Conservation (phyloP, 1,140 invertebrate species). For the Drosophila pallidifrons region DNA sequence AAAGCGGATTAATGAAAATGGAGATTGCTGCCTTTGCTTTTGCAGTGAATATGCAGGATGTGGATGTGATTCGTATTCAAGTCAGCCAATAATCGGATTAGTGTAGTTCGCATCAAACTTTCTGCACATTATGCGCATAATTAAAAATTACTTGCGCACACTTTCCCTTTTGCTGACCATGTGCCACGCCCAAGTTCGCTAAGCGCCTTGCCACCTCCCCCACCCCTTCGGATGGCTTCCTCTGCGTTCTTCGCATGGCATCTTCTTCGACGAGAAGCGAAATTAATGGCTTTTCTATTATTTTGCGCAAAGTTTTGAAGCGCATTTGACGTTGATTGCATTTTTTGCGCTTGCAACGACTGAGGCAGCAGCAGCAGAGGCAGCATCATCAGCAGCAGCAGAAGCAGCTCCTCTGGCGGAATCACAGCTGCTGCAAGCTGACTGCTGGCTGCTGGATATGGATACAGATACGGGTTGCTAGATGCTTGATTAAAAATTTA, state of each 20-base stretch:
- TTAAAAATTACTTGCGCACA: slow-evolving; percentile 75
- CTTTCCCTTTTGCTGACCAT: slow-evolving; percentile 31
- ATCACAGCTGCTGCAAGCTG: slow-evolving; percentile 70
- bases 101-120: slow-evolving; percentile 61
- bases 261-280: slow-evolving; percentile 80
- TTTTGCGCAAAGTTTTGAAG: slow-evolving; percentile 81
- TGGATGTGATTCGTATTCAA: slow-evolving; percentile 33
- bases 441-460: slow-evolving; percentile 33
- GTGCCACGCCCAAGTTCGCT: slow-evolving; percentile 26
- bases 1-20: slow-evolving; percentile 17
- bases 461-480: slow-evolving; percentile 45
- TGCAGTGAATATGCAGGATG: not conserved
- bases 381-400: slow-evolving; percentile 28
- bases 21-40: slow-evolving; percentile 5
- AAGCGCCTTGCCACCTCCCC: slow-evolving; percentile 15
- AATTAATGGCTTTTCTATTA: slow-evolving; percentile 83
- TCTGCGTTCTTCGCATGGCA: slow-evolving; percentile 15
- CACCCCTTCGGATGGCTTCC: not conserved
- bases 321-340: slow-evolving; percentile 83
- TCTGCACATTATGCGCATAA: slow-evolving; percentile 75
- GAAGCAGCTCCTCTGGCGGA: slow-evolving; percentile 48
- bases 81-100: slow-evolving; percentile 72
- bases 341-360: slow-evolving; percentile 65
- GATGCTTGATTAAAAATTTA: slow-evolving; percentile 81
- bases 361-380: slow-evolving; percentile 26